Evolutionary conservation across 2,113 vertebrate genomes (phyloP).

Genomic region (Hydrolagus affinis): DNA sequence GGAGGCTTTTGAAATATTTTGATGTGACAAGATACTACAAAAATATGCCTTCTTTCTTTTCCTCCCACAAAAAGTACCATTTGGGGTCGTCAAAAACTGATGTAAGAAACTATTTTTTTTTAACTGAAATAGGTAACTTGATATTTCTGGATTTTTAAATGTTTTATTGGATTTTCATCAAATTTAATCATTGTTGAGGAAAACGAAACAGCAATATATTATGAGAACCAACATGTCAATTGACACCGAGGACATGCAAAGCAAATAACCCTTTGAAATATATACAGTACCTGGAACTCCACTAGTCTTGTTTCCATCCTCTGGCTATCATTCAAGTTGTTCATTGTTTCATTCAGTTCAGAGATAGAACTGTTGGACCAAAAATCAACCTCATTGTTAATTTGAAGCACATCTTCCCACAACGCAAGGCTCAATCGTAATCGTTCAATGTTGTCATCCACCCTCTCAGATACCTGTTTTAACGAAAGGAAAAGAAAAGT

Average conservation of each 20-base stretch:
- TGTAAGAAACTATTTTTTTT: too few species aligned
- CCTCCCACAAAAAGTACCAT: too few species aligned
- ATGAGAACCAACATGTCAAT: background rate
- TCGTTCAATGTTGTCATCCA: constrained; percentile 71
- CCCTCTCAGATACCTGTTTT: constrained; percentile 73
- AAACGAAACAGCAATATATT: background rate
- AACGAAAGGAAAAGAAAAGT: too few species aligned
- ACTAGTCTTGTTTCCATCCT: constrained; percentile 59
- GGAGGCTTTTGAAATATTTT: too few species aligned
- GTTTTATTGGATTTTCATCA: too few species aligned
- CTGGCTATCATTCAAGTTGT: constrained; percentile 58
- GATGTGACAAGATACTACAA: too few species aligned
- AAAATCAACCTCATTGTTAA: constrained; percentile 68
- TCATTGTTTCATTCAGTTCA: constrained; percentile 63
- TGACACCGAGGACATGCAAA: background rate
- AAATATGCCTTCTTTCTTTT: too few species aligned
- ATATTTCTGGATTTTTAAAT: background rate
- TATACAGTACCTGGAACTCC: constrained; percentile 77
- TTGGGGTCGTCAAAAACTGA: too few species aligned
- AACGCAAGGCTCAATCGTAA: constrained; percentile 62
- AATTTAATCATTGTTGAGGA: background rate
- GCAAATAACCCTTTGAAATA: background rate
- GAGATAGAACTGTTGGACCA: constrained; percentile 66
- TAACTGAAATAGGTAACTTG: background rate
- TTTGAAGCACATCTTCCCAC: constrained; percentile 74